A percentile compares a stretch with the other conserved stretches of the same genome.
phyloP scores from a whole-genome alignment of 2,113 vertebrate species.

The Caloenas nicobarica region DNA sequence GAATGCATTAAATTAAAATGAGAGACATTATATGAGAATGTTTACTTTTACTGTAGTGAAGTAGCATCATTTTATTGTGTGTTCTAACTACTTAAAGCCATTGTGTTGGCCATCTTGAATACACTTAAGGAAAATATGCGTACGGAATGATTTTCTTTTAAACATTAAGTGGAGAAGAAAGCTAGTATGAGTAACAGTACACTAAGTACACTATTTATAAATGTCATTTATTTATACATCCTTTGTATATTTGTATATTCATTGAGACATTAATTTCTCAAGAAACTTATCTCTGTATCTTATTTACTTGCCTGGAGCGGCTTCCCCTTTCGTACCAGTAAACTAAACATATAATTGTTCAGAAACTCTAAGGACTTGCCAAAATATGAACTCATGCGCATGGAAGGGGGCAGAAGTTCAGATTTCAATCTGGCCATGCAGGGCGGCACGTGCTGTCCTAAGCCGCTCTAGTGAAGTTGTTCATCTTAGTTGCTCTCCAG shows the following conservation, averaged over 20 bases:
- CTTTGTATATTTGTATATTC: conserved; percentile 55
- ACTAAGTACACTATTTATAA: conserved; percentile 41
- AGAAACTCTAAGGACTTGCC: conserved; percentile 40
- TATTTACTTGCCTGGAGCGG: conserved; percentile 41
- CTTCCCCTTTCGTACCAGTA: conserved; percentile 38
- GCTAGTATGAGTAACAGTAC: neutral
- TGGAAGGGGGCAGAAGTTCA: conserved; percentile 57
- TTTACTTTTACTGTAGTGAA: neutral
- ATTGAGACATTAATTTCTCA: conserved; percentile 44
- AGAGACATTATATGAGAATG: neutral
- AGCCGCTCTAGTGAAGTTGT: conserved; percentile 7
- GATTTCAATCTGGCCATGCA: conserved; percentile 40
- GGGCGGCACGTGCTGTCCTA: conserved; percentile 46
- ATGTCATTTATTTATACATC: conserved; percentile 43
- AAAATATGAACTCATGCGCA: conserved; percentile 49
- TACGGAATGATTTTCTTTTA: neutral
- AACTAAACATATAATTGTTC: conserved; percentile 63
- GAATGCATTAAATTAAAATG: neutral
- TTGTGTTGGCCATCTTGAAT: neutral
- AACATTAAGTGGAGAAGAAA: conserved; percentile 1
- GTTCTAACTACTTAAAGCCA: neutral
- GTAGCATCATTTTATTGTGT: neutral
- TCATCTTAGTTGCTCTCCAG: conserved; percentile 55
- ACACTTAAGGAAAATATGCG: neutral
- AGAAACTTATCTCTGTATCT: conserved; percentile 34